These are phyloP conservation scores for Andrena hattorfiana DNA, from an alignment of 2,888 invertebrate species.

Conservation along the genomic window DNA sequence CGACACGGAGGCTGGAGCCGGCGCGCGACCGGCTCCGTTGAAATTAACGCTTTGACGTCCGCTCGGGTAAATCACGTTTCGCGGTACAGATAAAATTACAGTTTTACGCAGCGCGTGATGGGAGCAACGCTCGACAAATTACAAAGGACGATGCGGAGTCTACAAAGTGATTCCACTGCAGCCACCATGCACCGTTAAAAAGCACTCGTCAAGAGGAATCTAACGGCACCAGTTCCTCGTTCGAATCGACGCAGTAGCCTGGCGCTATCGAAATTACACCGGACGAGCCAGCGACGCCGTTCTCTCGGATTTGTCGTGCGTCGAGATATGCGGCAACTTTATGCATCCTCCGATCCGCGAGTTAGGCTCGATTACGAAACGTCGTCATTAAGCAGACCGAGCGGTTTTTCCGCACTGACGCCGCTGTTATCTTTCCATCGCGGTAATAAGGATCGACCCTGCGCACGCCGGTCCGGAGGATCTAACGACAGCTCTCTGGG, in stretches of 20 bases:
- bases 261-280: conserved; percentile 24
- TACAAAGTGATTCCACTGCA: too few relatives aligned
- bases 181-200: too few relatives aligned
- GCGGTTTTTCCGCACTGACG: neutral
- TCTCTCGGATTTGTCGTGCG: conserved; percentile 1
- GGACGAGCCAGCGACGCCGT: neutral
- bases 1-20: conserved; percentile 6
- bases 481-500: conserved; percentile 29
- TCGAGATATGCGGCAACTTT: neutral
- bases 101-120: too few relatives aligned
- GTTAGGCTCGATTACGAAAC: conserved; percentile 32
- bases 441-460: conserved; percentile 35
- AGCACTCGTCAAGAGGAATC: too few relatives aligned
- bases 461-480: neutral
- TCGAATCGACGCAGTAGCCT: neutral
- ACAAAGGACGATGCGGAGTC: too few relatives aligned
- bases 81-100: too few relatives aligned
- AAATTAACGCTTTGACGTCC: conserved; percentile 17
- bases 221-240: neutral
- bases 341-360: conserved; percentile 23
- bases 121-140: too few relatives aligned
- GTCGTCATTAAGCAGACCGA: conserved; percentile 1
- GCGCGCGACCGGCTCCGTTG: neutral
- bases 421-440: conserved; percentile 26
- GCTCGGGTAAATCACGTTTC: too few relatives aligned